Percentiles rank a stretch among this genome's conserved stretches.
phyloP scores from a whole-genome alignment of 2,797 vertebrate genomes.

The Lepidocolaptes lacrymiger region DNA sequence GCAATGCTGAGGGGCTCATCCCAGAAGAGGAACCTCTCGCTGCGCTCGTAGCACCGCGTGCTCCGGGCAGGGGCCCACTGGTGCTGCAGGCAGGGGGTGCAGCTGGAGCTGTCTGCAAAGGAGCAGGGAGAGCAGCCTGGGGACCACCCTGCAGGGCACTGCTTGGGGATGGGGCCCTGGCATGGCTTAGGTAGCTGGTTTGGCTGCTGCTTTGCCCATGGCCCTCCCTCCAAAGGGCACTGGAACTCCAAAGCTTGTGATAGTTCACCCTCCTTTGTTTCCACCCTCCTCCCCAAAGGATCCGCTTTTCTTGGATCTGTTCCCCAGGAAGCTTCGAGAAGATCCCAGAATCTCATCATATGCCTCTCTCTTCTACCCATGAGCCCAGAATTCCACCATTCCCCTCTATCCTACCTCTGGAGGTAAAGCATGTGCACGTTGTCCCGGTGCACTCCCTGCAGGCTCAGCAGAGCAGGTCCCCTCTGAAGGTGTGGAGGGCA shows the following conservation, averaged over 20 bases:
- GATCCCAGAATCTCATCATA: not conserved
- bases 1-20: slow-evolving; percentile 49
- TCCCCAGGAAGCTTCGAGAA: not conserved
- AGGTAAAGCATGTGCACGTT: fast-evolving
- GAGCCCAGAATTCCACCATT: not conserved
- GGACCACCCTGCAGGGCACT: not conserved
- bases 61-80: slow-evolving; percentile 85
- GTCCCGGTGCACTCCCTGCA: not conserved
- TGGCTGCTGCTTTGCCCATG: not conserved
- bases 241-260: not conserved
- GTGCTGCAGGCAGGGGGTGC: slow-evolving; percentile 76
- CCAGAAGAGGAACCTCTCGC: slow-evolving; percentile 80
- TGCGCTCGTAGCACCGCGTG: slow-evolving; percentile 76
- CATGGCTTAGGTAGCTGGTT: not conserved
- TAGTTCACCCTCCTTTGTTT: not conserved
- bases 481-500: not conserved
- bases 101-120: slow-evolving; percentile 65
- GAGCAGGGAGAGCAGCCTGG: not conserved
- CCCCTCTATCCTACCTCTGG: not conserved
- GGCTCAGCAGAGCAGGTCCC: not conserved
- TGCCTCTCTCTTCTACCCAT: not conserved
- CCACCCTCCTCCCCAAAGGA: not conserved
- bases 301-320: not conserved
- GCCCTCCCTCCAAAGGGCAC: too few relatives aligned
- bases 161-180: not conserved